Base-by-base conservation (phyloP, 2,888 invertebrate genomes). In the Noctua fimbriata region DNA sequence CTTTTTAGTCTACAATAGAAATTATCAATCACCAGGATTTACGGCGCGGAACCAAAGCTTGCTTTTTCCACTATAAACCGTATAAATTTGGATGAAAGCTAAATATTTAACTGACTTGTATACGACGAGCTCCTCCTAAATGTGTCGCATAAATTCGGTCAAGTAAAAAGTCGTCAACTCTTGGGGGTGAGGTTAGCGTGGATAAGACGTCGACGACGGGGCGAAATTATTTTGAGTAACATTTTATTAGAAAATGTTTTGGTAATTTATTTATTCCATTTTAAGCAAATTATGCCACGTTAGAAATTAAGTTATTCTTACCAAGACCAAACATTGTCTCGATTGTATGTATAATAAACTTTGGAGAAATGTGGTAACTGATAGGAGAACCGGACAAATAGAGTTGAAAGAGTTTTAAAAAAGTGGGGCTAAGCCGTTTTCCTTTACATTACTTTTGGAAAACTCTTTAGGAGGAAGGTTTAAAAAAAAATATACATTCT, bases 151-250 rank as follows among this genome's bases (percentile, higher is more conserved):
- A 95, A 95, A 95, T 94, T 95, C 93, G 93, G 92, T 92, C 93
- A 94, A 94, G 95, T 95, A 95, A 95, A 95, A 95, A 95, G 93
- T 95, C 95, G 94, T 95, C 95, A 95, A 94, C 94, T 94, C 92
- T 88, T 87, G 52, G 79, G 44, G 84, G 92, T 77, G 81, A 80
- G 88, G 28, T 75, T 89, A 76, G 47, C 72, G 70, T 89, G 92
- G 94, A 94, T 90, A 87, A 24, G 92, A 87, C 83, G 32, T 28
- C 28, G 3, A 3, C 47, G 24, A 6, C 21, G 14, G n/a, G 9
- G 52, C 16, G n/a, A 66, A 70, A 36, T 55, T 52, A 2, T 55
- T 55, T 0, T 10, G 3, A 2, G n/a, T 7, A 28, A 32, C 1
- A 4, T 32, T 32, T 32, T 12, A 52, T 7, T 32, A 9, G 10